Evolutionary conservation across 2,888 invertebrate genomes (phyloP).

Genomic region (Conus canariensis): DNA sequence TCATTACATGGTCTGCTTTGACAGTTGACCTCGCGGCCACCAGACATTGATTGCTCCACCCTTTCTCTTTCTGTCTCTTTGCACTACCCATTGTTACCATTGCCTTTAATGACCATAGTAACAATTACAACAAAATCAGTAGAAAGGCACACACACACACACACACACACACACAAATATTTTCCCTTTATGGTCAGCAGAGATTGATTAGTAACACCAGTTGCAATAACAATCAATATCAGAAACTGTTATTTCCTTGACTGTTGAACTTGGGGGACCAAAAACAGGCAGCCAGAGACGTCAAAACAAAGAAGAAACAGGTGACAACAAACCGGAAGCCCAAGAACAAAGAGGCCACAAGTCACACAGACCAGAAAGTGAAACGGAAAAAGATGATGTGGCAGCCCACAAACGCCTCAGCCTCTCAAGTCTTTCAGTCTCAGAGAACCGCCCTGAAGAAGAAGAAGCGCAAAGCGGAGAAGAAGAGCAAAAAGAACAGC

Average conservation of each 20-base stretch:
- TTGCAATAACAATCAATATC: too few species aligned
- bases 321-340: background rate
- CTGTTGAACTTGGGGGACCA: background rate
- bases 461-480: background rate
- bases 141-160: background rate
- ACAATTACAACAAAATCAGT: background rate
- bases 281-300: background rate
- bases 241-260: background rate
- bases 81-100: background rate
- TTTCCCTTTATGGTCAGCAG: too few species aligned
- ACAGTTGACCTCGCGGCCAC: too few species aligned
- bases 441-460: slow-evolving; percentile 9
- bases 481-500: slow-evolving; percentile 29
- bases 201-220: too few species aligned
- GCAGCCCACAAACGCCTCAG: slow-evolving; percentile 32
- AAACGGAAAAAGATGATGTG: slow-evolving; percentile 21
- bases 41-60: too few species aligned
- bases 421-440: background rate
- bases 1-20: too few species aligned
- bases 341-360: background rate
- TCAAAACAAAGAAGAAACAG: background rate
- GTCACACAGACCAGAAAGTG: background rate
- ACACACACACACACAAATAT: too few species aligned
- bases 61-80: too few species aligned
- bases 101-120: background rate